These are phyloP conservation scores for Pygathrix nemaeus DNA, from an alignment of 2,113 vertebrate species.

Conservation along the genomic window DNA sequence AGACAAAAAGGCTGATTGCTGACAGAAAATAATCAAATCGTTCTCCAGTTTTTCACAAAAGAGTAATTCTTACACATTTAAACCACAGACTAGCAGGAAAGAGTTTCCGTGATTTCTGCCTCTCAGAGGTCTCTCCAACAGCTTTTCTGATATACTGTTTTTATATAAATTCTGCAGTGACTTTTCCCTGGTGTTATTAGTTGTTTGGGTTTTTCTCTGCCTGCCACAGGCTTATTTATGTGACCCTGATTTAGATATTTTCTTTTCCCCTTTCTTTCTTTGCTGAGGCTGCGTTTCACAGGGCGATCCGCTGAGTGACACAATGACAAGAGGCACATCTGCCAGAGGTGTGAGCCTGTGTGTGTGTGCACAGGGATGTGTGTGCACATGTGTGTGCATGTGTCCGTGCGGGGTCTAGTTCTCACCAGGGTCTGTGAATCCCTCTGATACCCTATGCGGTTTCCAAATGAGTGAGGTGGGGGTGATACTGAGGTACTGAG, in stretches of 20 bases:
- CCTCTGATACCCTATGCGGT: not conserved
- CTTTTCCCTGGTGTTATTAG: not conserved
- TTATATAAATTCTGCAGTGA: constrained; percentile 63
- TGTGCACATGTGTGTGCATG: not conserved
- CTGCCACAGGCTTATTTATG: constrained; percentile 13
- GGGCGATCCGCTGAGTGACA: not conserved
- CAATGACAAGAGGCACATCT: not conserved
- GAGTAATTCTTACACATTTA: constrained; percentile 47
- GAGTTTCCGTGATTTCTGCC: constrained; percentile 34
- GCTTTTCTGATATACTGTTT: constrained; percentile 61
- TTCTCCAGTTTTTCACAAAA: constrained; percentile 45
- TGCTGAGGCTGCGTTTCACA: constrained; percentile 44
- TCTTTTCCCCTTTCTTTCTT: not conserved
- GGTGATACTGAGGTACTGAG: not conserved
- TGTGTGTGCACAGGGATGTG: accelerated
- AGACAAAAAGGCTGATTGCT: constrained; percentile 33
- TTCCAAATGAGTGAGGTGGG: too few relatives aligned
- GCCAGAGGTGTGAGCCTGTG: not conserved
- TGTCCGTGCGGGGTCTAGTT: not conserved
- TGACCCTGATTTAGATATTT: constrained; percentile 47
- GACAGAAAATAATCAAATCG: constrained; percentile 53
- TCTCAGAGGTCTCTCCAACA: constrained; percentile 55
- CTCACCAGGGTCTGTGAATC: not conserved
- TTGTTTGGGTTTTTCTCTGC: constrained; percentile 53
- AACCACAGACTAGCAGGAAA: not conserved